Conservation (phyloP, 2,113 vertebrate species). For the Balaeniceps rex region DNA sequence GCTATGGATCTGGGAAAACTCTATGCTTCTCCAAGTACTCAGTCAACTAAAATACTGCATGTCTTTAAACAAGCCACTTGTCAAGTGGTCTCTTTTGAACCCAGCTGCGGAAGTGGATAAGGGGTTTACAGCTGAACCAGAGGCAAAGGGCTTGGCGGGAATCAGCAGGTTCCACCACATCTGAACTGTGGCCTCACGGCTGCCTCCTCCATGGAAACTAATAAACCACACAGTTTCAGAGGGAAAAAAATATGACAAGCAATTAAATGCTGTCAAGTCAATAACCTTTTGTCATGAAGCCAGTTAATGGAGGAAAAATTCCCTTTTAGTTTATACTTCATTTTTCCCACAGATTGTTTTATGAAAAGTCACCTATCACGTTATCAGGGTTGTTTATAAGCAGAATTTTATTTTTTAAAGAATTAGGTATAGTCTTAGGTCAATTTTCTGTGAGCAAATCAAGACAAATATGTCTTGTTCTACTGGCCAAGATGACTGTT, state of each 20-base stretch:
- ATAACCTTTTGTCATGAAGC: slow-evolving; percentile 8
- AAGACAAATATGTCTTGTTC: neutral
- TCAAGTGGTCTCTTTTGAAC: neutral
- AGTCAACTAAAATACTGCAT: neutral
- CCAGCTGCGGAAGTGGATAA: neutral
- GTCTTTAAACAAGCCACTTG: neutral
- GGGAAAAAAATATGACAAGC: neutral
- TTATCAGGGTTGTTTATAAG: neutral
- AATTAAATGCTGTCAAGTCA: slow-evolving; percentile 45
- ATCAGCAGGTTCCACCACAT: neutral
- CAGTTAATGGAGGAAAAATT: neutral
- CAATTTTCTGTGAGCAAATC: neutral
- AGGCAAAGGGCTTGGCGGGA: neutral
- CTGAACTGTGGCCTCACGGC: neutral
- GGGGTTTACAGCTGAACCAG: neutral
- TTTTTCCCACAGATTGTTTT: neutral
- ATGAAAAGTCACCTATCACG: neutral
- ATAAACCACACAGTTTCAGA: neutral
- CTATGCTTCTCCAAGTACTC: neutral
- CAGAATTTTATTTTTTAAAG: neutral
- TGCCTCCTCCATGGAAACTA: neutral
- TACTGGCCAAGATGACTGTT: neutral
- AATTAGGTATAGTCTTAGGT: neutral
- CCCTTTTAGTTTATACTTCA: neutral
- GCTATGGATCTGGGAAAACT: neutral